Base-by-base conservation (phyloP, 2,113 vertebrate genomes). In the Thymallus thymallus region DNA sequence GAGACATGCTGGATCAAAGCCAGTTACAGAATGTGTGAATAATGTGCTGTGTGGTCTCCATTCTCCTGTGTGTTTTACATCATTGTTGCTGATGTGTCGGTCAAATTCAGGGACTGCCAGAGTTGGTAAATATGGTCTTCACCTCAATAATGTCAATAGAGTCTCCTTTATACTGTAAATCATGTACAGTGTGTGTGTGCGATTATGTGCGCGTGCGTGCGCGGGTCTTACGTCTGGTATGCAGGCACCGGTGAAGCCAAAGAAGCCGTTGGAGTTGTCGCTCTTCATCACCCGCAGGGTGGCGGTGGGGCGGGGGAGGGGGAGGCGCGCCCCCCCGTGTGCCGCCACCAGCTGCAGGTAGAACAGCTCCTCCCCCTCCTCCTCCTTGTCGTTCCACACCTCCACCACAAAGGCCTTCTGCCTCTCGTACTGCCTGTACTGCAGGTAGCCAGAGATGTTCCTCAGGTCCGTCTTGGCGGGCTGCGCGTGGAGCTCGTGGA, bases 181-280 rank as follows among this genome's bases (percentile, higher is more conserved):
- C 35, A 41, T 41, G 2, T 41, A 41, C 35, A 10, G 48, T 5
- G 48, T 51, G 16, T 18, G 48, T 1, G 16, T 1, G 16, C 5
- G 48, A 4, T 14, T 51, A 3, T 1, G 48, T 18, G 48, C 0
- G 48, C 0, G 48, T 18, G 48, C 5, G 48, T 5, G 48, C 35
- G 51, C 5, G 51, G 0, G 51, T 55, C 92, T 94, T 89, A 99
- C 98, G 91, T 98, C 93, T 78, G 98, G 98, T 83, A 98, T 98
- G 83, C 98, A 99, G n/a, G 92, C 63, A 69, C 97, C 97, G 14
- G 96, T 98, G 88, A 99, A 99, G 74, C 96, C 96, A 83, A 99
- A 99, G 18, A 97, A 90, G 67, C 98, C 98, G 62, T 99, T 99
- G 87, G 96, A 96, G 78, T 96, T 96, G 92, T 99, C 98, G 76